Conservation (phyloP, 2,888 invertebrate genomes). For the Harmothoe impar region DNA sequence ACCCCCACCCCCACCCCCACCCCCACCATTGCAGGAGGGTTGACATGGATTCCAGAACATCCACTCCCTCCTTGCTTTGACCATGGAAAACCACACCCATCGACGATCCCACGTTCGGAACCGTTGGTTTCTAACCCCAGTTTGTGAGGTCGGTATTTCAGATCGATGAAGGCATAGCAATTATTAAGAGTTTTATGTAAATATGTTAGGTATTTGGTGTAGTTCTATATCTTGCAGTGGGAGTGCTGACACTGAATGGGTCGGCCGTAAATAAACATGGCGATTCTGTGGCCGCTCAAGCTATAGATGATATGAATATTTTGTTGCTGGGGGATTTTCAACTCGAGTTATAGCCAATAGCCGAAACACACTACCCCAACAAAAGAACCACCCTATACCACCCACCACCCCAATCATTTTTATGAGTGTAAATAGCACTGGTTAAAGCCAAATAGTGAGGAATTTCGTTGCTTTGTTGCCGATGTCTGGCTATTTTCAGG, state of each 20-base stretch:
- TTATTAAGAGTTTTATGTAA: background rate
- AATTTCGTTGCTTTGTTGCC: background rate
- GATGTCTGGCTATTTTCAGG: background rate
- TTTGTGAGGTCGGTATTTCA: background rate
- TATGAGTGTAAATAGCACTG: background rate
- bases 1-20: background rate
- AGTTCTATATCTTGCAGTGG: background rate
- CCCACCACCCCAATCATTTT: background rate
- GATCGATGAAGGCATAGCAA: background rate
- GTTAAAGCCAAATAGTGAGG: background rate
- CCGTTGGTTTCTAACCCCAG: background rate
- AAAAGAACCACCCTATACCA: background rate
- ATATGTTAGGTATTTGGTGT: background rate
- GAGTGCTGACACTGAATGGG: background rate
- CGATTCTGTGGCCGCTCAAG: conserved; percentile 41
- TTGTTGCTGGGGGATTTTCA: background rate
- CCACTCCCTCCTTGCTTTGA: background rate
- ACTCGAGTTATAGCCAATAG: background rate
- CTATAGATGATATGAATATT: background rate
- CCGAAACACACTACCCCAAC: background rate
- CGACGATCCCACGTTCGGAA: no score
- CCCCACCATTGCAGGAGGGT: conserved; percentile 27
- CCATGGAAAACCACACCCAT: background rate
- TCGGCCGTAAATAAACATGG: conserved; percentile 58
- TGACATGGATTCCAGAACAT: background rate